Evolutionary conservation across 2,113 vertebrate genomes (phyloP), one percentile per base, ranked within the genome.

Genomic region (Mobula birostris): DNA sequence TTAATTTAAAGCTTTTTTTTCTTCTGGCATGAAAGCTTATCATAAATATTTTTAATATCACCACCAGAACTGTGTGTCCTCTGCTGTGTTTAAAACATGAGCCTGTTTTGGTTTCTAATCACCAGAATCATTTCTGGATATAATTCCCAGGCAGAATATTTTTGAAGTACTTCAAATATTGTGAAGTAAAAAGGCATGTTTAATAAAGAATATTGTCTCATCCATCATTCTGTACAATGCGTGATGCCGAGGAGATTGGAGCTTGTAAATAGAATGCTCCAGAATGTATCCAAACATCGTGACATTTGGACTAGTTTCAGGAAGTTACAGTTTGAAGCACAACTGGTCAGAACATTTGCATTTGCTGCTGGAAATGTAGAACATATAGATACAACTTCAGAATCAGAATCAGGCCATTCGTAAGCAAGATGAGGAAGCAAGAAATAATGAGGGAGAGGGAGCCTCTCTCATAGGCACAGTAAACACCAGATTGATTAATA

Each of bases 71-170:
- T 66, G 61, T 32, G 58, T 88, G 85, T 88, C 58, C 58, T 88
- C 29, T 66, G 12, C 61, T 32, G 29, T 2, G 29, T 32, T 88
- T 88, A 88, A 66, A 66, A 88, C n/a, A 63, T 61, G 9, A 66
- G 17, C 56, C 0, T 61, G 56, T 27, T 87, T 87, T 66, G 85
- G 14, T 63, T 17, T 88, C 61, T 32, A 88, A 32, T 17, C 83
- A 63, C 11, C 83, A 87, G 8, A 87, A 87, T 87, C 58, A n/a
- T 88, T 88, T 88, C 85, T 63, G 58, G 85, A 66, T 88, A 66
- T n/a, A 17, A 66, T 88, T 88, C 15, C 32, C 56, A 14, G 11
- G 27, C 27, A 15, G 58, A 63, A 63, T 66, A 78, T 78, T 78
- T 48, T 78, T 78, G n/a, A 32, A 78, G 29, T 32, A n/a, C 2